phyloP scores from a whole-genome alignment of 2,888 invertebrate genomes.

The Machimus atricapillus region DNA sequence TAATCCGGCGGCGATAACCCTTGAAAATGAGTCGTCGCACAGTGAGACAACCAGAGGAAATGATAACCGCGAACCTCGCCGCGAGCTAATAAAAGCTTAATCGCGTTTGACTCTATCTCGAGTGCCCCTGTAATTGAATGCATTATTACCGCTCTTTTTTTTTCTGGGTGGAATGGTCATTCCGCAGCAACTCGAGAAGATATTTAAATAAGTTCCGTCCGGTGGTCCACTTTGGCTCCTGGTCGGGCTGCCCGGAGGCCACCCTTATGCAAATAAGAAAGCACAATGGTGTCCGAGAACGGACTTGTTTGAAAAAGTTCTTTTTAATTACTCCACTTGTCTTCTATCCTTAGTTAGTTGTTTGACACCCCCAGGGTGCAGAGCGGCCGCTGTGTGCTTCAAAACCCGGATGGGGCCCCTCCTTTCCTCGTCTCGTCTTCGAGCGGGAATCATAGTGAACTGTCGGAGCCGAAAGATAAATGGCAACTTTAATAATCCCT shows the following conservation, averaged over 20 bases:
- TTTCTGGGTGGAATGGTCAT: neutral
- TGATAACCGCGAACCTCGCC: constrained; percentile 34
- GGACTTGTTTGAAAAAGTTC: constrained; percentile 39
- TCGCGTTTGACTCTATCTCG: constrained; percentile 24
- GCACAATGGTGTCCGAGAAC: constrained; percentile 35
- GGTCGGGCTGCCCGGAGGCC: neutral
- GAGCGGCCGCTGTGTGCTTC: constrained; percentile 1
- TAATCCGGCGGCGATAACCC: constrained; percentile 31
- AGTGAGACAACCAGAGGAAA: neutral
- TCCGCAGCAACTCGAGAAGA: neutral
- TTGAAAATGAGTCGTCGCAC: neutral
- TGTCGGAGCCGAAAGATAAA: constrained; percentile 40
- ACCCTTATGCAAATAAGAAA: constrained; percentile 41
- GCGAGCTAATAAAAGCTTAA: constrained; percentile 32
- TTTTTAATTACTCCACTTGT: constrained; percentile 44
- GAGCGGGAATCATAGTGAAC: constrained; percentile 15
- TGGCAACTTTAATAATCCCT: constrained; percentile 39
- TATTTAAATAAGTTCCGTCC: constrained; percentile 39
- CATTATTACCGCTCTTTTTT: constrained; percentile 31
- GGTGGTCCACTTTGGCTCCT: neutral
- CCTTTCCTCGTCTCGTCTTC: neutral
- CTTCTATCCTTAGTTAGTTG: constrained; percentile 33
- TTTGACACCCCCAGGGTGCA: constrained; percentile 32
- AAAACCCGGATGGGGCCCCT: neutral
- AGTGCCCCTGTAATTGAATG: constrained; percentile 31